Conservation (phyloP, 2,888 invertebrate species). For the Caenorhabditis sp. region DNA sequence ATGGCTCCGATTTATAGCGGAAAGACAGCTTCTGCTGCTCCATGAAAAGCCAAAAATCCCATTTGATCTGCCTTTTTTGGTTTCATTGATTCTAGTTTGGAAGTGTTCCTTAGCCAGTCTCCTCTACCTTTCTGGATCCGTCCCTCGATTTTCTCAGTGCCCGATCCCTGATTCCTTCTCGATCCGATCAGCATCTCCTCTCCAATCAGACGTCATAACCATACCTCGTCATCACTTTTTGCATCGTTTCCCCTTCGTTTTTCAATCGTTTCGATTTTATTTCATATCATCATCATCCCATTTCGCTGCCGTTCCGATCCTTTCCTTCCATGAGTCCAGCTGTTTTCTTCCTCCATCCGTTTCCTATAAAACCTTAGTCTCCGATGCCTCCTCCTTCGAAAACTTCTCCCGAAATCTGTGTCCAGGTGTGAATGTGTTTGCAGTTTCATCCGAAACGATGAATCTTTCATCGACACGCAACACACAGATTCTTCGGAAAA, state of each 20-base stretch:
- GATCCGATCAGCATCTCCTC: constrained; percentile 9
- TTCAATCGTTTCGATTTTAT: constrained; percentile 19
- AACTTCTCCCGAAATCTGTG: constrained; percentile 15
- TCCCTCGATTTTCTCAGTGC: not conserved
- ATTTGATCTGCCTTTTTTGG: not conserved
- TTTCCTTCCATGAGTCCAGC: constrained; percentile 31
- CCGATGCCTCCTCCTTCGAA: constrained; percentile 9
- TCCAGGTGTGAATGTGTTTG: constrained; percentile 45
- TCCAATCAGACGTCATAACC: constrained; percentile 2
- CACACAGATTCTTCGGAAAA: constrained; percentile 1
- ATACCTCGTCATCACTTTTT: constrained; percentile 26
- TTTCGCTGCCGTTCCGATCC: constrained; percentile 8
- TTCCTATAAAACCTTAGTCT: constrained; percentile 38
- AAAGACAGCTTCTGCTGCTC: constrained; percentile 11
- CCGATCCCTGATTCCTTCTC: too few species aligned
- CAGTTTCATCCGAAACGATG: not conserved
- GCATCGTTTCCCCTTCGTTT: constrained; percentile 10
- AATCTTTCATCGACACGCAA: constrained; percentile 63
- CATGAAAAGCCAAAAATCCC: constrained; percentile 24
- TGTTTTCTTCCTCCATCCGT: constrained; percentile 50
- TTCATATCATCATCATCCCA: not conserved
- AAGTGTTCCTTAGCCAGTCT: not conserved
- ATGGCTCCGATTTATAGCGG: constrained; percentile 25
- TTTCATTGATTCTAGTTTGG: not conserved
- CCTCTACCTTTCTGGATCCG: not conserved